Evolutionary conservation across 2,113 vertebrate species (phyloP), one percentile per base, ranked within the genome.

Genomic region (Falcunculus frontatus): DNA sequence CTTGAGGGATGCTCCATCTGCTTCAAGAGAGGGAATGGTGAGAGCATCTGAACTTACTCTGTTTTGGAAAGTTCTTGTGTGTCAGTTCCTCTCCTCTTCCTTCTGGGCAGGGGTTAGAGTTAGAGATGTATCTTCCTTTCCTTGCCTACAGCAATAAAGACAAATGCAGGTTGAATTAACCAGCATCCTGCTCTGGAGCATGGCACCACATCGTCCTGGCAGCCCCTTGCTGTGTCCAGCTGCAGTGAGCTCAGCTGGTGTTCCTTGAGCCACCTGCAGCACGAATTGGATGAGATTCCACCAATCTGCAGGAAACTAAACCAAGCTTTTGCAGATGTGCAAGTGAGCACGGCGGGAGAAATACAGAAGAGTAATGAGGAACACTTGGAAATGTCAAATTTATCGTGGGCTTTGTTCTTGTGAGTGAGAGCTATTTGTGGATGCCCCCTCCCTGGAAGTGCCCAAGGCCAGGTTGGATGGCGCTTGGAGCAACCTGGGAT

Each of bases 111-210:
- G 6, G 57, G 35, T 18, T 27, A 7, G 35, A 11, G 8, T 68
- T 35, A 33, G 57, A 47, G 49, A 15, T 19, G 12, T 21, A 11
- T 35, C 35, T 68, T 32, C 25, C 9, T 8, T 78, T 78, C 83
- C 46, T 77, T 74, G 83, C 9, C 89, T 92, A 26, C 55, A 70
- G 56, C 56, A 90, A 84, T 9, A 70, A 84, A 84, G 39, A 84
- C 25, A 90, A 88, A 73, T 5, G 8, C 52, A 95, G 52, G 39
- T 18, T 67, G 39, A 68, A 35, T 33, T 39, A 64, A 65, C 17
- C 47, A 78, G 19, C 33, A 10, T 3, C 19, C 47, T 9, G 33
- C 68, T 33, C 12, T 6, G 9, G 42, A 83, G 50, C 19, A 7
- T 1, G 32, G 47, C 37, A 60, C 26, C 46, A n/a, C 55, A 7